Conservation (phyloP, 1,140 invertebrate species). For the Pogonomyrmex californicus region DNA sequence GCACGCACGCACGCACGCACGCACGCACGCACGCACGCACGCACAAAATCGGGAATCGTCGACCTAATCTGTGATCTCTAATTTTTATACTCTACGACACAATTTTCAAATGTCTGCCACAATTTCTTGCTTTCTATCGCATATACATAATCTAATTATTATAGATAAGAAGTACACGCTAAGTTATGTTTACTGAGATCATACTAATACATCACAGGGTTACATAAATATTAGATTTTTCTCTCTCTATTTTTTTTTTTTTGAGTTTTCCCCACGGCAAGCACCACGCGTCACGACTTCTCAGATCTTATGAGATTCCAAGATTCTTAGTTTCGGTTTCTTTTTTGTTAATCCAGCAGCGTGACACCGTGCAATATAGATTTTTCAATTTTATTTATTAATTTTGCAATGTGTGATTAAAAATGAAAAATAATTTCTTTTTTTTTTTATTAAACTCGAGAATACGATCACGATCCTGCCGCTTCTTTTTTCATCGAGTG, state of each 20-base stretch:
- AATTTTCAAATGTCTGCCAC: constrained; percentile 8
- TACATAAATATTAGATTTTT: constrained; percentile 85
- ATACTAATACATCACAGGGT: constrained; percentile 88
- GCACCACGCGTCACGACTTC: constrained; percentile 48
- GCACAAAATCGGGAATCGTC: constrained; percentile 48
- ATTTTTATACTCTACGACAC: constrained; percentile 31
- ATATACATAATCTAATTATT: constrained; percentile 79
- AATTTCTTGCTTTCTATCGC: constrained; percentile 45
- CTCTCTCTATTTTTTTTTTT: constrained; percentile 76
- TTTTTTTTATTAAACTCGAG: neutral
- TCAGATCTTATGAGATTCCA: constrained; percentile 73
- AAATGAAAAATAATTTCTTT: neutral
- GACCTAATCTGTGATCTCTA: constrained; percentile 30
- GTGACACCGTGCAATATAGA: neutral
- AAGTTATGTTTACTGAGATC: constrained; percentile 87
- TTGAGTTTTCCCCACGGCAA: constrained; percentile 56
- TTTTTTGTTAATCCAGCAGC: neutral
- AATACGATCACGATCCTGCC: neutral
- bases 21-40: constrained; percentile 28
- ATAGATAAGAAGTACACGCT: constrained; percentile 83
- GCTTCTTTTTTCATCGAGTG: neutral
- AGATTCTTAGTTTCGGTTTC: constrained; percentile 15
- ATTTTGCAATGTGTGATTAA: neutral
- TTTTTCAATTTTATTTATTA: neutral
- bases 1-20: constrained; percentile 27